These are phyloP conservation scores for Trypoxylus dichotomus DNA, from an alignment of 1,140 invertebrate genomes.

Conservation along the genomic window DNA sequence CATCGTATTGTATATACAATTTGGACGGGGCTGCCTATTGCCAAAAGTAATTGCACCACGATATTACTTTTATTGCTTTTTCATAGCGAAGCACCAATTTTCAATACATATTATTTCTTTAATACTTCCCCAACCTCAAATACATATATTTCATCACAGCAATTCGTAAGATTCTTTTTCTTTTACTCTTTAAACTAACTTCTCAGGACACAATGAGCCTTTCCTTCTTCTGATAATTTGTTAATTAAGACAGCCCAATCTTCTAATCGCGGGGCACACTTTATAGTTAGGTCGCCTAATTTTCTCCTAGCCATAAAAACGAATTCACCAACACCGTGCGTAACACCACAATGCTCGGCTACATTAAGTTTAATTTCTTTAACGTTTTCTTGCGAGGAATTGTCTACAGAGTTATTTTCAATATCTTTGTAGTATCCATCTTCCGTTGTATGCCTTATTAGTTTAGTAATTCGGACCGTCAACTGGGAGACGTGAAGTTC, in stretches of 20 bases:
- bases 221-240: constrained; percentile 60
- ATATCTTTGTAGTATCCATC: constrained; percentile 47
- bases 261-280: constrained; percentile 71
- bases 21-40: constrained; percentile 21
- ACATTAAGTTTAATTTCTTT: constrained; percentile 59
- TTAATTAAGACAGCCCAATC: constrained; percentile 68
- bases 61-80: background rate
- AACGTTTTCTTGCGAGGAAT: constrained; percentile 43
- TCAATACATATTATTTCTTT: background rate
- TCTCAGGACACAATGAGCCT: constrained; percentile 67
- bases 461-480: constrained; percentile 67
- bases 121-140: constrained; percentile 23
- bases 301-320: constrained; percentile 75
- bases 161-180: constrained; percentile 6
- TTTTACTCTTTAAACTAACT: constrained; percentile 42
- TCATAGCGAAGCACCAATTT: background rate
- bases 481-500: constrained; percentile 68
- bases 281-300: constrained; percentile 69
- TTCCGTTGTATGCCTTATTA: constrained; percentile 61
- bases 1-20: constrained; percentile 11
- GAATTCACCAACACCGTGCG: constrained; percentile 73
- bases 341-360: constrained; percentile 68
- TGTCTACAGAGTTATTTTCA: constrained; percentile 47
- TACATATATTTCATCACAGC: constrained; percentile 22
- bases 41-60: constrained; percentile 32